These are phyloP conservation scores for Coronaproctus castanopsis DNA, from an alignment of 2,888 invertebrate genomes.

Conservation along the genomic window DNA sequence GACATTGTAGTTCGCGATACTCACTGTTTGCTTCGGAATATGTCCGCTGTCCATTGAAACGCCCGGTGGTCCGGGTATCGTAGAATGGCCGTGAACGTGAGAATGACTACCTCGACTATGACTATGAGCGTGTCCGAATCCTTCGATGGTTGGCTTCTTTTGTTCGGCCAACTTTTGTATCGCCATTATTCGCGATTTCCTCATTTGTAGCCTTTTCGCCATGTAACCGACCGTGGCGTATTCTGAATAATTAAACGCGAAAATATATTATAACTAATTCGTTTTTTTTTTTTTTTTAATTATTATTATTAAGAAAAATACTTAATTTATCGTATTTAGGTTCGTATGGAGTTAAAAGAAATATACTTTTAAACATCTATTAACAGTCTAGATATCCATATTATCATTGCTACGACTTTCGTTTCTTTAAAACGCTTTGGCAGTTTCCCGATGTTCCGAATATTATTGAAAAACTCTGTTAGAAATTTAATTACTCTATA, in stretches of 20 bases:
- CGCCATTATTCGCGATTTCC: conserved; percentile 75
- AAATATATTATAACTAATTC: too few species aligned
- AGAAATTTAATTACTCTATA: too few species aligned
- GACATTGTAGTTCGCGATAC: conserved; percentile 15
- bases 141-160: conserved; percentile 51
- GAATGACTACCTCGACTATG: conserved; percentile 43
- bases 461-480: too few species aligned
- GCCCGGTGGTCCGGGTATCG: conserved; percentile 21
- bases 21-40: conserved; percentile 32
- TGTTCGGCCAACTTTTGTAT: conserved; percentile 82
- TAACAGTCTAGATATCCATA: too few species aligned
- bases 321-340: too few species aligned
- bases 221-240: conserved; percentile 96
- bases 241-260: conserved; percentile 40
- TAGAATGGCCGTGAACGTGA: conserved; percentile 32
- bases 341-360: too few species aligned
- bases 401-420: too few species aligned
- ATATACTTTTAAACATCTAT: too few species aligned
- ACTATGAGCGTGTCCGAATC: conserved; percentile 35
- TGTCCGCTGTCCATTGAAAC: conserved; percentile 28
- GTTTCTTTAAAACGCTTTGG: too few species aligned
- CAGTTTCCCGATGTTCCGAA: too few species aligned
- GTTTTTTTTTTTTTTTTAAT: too few species aligned
- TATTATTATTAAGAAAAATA: not conserved
- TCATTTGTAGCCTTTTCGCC: conserved; percentile 91